These are phyloP conservation scores for Drosophila macrospina DNA, from an alignment of 2,888 invertebrate genomes.

Conservation along the genomic window DNA sequence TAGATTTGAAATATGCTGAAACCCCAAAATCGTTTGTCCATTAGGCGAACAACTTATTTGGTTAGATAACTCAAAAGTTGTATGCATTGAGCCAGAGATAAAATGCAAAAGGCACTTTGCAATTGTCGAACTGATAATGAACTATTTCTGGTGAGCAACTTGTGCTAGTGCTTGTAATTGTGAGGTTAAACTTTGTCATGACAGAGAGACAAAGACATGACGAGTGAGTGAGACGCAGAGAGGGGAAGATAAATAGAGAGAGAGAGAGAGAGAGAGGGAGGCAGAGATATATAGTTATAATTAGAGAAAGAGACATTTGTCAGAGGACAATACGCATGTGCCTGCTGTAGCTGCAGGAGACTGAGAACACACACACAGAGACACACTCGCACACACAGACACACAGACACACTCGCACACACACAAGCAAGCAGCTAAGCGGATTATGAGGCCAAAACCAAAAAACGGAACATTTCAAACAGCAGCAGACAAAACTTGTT, in stretches of 20 bases:
- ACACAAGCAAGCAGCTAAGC: constrained; percentile 47
- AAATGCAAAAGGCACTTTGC: constrained; percentile 36
- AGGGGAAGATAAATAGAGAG: no score
- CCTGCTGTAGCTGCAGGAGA: neutral
- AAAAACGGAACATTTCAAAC: constrained; percentile 51
- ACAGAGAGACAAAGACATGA: neutral
- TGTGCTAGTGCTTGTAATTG: constrained; percentile 48
- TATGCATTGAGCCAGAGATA: constrained; percentile 37
- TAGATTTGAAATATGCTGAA: constrained; percentile 9
- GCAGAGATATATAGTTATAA: neutral
- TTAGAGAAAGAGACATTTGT: neutral
- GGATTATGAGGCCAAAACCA: constrained; percentile 60
- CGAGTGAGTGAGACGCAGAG: no score
- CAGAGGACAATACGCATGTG: neutral
- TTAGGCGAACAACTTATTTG: constrained; percentile 35
- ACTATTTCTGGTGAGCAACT: constrained; percentile 49
- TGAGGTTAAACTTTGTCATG: constrained; percentile 34
- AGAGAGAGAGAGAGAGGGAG: neutral
- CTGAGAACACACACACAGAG: neutral
- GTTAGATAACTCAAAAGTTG: constrained; percentile 59
- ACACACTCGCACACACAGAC: no score
- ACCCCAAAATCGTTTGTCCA: constrained; percentile 19
- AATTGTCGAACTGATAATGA: constrained; percentile 47
- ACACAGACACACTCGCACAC: no score
- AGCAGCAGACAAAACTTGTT: constrained; percentile 47